These are phyloP conservation scores for Emesis furor DNA, from an alignment of 2,888 invertebrate genomes.

Conservation along the genomic window DNA sequence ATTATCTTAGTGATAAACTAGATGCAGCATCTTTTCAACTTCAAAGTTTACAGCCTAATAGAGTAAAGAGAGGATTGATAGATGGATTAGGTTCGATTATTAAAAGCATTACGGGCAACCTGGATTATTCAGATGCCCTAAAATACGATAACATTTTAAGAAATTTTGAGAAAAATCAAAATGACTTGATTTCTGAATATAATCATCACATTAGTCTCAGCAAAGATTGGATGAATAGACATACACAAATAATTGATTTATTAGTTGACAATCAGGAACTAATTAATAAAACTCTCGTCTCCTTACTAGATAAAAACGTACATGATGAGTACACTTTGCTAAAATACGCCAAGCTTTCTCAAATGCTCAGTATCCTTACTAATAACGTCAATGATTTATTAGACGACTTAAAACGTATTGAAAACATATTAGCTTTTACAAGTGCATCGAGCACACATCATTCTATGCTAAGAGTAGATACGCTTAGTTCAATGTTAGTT, in stretches of 20 bases:
- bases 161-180: not conserved
- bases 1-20: not conserved
- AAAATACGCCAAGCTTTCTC: not conserved
- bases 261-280: not conserved
- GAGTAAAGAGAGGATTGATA: not conserved
- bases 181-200: not conserved
- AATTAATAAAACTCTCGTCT: not conserved
- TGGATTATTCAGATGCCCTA: not conserved
- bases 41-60: not conserved
- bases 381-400: constrained; percentile 2
- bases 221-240: not conserved
- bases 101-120: not conserved
- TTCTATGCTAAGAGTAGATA: not conserved
- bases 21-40: not conserved
- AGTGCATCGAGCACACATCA: not conserved
- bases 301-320: not conserved
- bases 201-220: not conserved
- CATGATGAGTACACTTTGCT: not conserved
- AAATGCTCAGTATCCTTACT: not conserved
- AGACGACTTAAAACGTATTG: constrained; percentile 10
- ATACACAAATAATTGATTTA: not conserved
- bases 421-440: constrained; percentile 6
- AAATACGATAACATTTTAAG: not conserved
- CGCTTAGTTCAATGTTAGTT: constrained; percentile 33
- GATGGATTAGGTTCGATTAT: not conserved